Evolutionary conservation across 2,888 invertebrate species (phyloP).

Genomic region (Dioctria rufipes): DNA sequence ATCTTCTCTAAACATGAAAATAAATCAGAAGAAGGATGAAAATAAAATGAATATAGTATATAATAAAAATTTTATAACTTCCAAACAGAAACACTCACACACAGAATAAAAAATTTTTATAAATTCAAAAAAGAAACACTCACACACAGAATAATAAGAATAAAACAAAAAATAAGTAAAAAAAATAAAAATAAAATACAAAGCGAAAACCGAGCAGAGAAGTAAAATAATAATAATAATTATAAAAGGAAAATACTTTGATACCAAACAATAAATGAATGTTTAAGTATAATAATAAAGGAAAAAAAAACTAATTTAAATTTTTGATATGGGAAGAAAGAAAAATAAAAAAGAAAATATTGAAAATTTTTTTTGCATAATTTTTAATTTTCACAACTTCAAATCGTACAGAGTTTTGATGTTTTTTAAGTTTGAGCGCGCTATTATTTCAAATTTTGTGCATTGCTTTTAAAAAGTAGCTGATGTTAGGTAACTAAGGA

Average conservation of each 20-base stretch:
- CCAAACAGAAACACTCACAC: too few relatives aligned
- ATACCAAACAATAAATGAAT: constrained; percentile 45
- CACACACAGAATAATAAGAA: neutral
- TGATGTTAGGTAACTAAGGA: constrained; percentile 43
- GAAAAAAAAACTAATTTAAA: constrained; percentile 7
- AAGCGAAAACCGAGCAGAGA: constrained; percentile 19
- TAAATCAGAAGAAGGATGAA: constrained; percentile 4
- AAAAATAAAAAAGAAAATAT: neutral
- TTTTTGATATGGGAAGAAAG: constrained; percentile 27
- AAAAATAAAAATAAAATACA: constrained; percentile 18
- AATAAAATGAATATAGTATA: constrained; percentile 7
- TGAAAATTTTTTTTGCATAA: too few relatives aligned
- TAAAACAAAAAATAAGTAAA: constrained; percentile 17
- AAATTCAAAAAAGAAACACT: neutral
- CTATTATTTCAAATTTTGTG: constrained; percentile 30
- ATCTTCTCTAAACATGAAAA: constrained; percentile 21
- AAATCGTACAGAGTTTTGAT: constrained; percentile 27
- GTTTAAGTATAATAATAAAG: constrained; percentile 34
- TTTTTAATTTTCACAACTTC: constrained; percentile 5
- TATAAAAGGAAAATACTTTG: constrained; percentile 23
- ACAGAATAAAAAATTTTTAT: constrained; percentile 21
- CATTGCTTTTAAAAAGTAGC: constrained; percentile 52
- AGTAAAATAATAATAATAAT: constrained; percentile 22
- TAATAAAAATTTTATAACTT: constrained; percentile 36
- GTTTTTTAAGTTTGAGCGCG: constrained; percentile 21